Percentiles rank a stretch among this genome's conserved stretches.
These are phyloP conservation scores for Pimephales promelas DNA, from an alignment of 2,113 vertebrate genomes.

Conservation along the genomic window DNA sequence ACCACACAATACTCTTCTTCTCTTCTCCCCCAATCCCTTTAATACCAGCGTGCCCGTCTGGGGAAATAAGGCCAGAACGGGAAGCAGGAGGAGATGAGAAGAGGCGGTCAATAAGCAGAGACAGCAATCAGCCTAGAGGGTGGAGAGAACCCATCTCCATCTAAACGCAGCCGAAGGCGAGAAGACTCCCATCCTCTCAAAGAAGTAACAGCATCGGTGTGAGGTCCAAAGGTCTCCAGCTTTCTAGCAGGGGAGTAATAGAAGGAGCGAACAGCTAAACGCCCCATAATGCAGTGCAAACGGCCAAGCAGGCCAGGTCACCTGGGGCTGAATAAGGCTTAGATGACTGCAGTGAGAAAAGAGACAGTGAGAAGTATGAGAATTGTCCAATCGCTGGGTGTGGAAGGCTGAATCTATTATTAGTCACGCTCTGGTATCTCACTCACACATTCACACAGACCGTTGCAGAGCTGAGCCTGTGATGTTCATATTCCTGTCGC, in stretches of 20 bases:
- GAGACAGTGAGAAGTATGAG: constrained; percentile 7
- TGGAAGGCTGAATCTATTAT: constrained; percentile 20
- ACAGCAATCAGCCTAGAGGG: constrained; percentile 48
- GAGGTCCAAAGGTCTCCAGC: constrained; percentile 37
- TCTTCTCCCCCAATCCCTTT: constrained; percentile 27
- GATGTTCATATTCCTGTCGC: constrained; percentile 1
- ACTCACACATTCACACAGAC: constrained; percentile 20
- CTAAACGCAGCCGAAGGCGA: constrained; percentile 39
- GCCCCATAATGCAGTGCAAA: constrained; percentile 51
- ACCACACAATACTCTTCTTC: constrained; percentile 32
- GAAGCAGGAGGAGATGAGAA: constrained; percentile 33
- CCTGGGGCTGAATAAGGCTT: constrained; percentile 36
- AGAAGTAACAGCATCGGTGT: constrained; percentile 34
- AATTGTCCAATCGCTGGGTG: neutral
- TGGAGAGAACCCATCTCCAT: constrained; percentile 38
- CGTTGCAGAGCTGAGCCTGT: neutral
- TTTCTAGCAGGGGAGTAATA: constrained; percentile 40
- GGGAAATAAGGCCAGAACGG: constrained; percentile 59
- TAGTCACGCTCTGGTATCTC: constrained; percentile 34
- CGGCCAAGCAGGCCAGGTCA: constrained; percentile 28
- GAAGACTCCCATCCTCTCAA: constrained; percentile 40
- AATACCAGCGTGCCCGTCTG: constrained; percentile 30
- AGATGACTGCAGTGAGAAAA: constrained; percentile 38
- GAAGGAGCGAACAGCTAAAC: constrained; percentile 30
- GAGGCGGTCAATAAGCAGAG: constrained; percentile 52